phyloP scores from a whole-genome alignment of 1,140 invertebrate species.

The Ptiloglossa arizonensis region DNA sequence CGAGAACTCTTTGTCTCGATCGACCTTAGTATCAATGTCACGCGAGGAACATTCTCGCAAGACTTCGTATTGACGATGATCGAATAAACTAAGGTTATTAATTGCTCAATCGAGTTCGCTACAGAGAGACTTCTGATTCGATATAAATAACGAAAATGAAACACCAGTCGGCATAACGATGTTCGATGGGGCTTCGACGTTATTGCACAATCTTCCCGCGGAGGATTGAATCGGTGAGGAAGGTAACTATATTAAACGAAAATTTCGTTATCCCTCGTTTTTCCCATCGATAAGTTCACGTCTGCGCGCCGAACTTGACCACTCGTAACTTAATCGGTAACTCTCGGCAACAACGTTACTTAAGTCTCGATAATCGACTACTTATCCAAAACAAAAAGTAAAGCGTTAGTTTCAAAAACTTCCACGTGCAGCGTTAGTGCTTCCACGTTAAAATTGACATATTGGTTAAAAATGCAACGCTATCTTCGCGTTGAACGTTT shows the following conservation, averaged over 20 bases:
- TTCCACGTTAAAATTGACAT: too few relatives aligned
- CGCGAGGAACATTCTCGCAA: background rate
- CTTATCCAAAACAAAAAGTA: too few relatives aligned
- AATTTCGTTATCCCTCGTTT: constrained; percentile 27
- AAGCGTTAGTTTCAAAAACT: too few relatives aligned
- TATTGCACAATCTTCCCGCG: constrained; percentile 1
- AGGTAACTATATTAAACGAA: constrained; percentile 10
- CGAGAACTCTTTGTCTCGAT: background rate
- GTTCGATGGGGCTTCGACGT: background rate
- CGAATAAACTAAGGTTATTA: background rate
- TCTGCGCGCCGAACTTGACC: constrained; percentile 14
- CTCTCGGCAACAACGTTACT: background rate
- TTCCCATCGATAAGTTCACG: constrained; percentile 35
- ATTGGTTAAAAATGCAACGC: too few relatives aligned
- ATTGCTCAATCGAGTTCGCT: constrained; percentile 15
- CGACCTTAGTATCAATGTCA: constrained; percentile 15
- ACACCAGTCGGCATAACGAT: background rate
- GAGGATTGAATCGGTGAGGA: background rate
- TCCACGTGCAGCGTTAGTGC: too few relatives aligned
- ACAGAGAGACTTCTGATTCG: background rate
- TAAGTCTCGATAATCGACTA: too few relatives aligned
- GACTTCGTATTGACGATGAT: background rate
- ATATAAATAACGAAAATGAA: constrained; percentile 17
- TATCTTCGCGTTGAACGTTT: too few relatives aligned
- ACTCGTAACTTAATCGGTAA: constrained; percentile 4